These are phyloP conservation scores for Dexiosoma caninum DNA, from an alignment of 2,888 invertebrate species.

Conservation along the genomic window DNA sequence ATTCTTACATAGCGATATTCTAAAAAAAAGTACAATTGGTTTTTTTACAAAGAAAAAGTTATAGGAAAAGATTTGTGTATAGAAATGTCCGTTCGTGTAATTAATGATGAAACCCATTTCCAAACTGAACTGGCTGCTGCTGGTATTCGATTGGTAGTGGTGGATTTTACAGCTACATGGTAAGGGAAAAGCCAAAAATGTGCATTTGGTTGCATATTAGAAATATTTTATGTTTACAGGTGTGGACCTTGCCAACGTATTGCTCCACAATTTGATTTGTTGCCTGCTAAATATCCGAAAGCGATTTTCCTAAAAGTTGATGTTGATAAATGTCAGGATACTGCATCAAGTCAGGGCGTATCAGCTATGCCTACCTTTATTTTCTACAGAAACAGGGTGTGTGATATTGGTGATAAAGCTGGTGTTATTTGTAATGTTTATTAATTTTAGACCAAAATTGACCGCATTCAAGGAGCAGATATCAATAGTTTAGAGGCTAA, in stretches of 20 bases:
- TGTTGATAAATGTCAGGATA: constrained; percentile 94
- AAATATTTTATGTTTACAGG: constrained; percentile 79
- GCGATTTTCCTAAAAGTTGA: constrained; percentile 94
- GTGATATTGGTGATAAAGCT: constrained; percentile 57
- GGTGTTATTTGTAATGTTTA: too few species aligned
- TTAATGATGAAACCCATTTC: constrained; percentile 83
- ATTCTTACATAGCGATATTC: constrained; percentile 37
- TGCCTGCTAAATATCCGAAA: constrained; percentile 90
- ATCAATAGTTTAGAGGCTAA: constrained; percentile 89
- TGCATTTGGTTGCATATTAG: neutral
- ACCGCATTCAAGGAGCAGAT: constrained; percentile 93
- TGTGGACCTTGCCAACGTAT: constrained; percentile 98
- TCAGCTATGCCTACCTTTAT: constrained; percentile 99
- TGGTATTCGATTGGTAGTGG: constrained; percentile 92
- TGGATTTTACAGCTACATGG: constrained; percentile 97
- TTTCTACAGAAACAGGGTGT: constrained; percentile 91
- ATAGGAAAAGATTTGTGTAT: neutral
- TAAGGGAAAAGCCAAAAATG: constrained; percentile 72
- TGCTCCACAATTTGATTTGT: constrained; percentile 93
- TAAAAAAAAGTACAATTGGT: neutral
- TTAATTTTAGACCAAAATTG: constrained; percentile 84
- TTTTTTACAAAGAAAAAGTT: neutral
- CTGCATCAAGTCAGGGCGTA: constrained; percentile 91
- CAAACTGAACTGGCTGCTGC: constrained; percentile 90
- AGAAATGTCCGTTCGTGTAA: constrained; percentile 75